A percentile compares a stretch with the other conserved stretches of the same genome.
Conservation (phyloP, 2,797 vertebrate genomes). For the Xiphorhynchus erythropygius region DNA sequence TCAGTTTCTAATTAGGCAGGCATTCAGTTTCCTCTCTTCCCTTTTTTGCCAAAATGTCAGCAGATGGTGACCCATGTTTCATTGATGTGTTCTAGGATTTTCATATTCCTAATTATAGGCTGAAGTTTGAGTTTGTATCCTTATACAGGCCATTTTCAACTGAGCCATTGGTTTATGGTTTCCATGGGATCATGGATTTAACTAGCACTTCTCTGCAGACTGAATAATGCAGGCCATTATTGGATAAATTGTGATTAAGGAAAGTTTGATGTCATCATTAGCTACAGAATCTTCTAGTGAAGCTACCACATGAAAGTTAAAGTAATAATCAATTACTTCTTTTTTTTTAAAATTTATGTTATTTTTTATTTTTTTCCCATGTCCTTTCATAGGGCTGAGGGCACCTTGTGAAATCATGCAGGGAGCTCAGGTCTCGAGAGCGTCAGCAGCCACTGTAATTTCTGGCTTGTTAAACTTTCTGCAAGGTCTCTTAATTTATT, state of each 20-base stretch:
- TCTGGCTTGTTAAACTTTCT: background rate
- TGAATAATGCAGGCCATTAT: background rate
- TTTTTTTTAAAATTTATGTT: background rate
- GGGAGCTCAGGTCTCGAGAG: background rate
- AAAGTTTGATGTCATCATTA: background rate
- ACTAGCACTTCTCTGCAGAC: background rate
- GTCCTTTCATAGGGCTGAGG: background rate
- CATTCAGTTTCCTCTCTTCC: background rate
- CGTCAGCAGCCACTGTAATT: background rate
- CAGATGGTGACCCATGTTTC: slow-evolving; percentile 40
- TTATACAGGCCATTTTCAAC: background rate
- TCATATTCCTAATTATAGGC: slow-evolving; percentile 7
- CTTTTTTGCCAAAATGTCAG: slow-evolving; percentile 12
- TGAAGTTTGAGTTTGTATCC: slow-evolving; percentile 11
- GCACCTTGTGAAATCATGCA: background rate
- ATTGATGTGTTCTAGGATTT: background rate
- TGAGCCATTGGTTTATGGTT: background rate
- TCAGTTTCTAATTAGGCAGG: slow-evolving; percentile 3
- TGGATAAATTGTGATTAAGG: background rate
- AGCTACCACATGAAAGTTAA: background rate
- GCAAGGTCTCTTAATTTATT: background rate
- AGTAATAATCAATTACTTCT: background rate
- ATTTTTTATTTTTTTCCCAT: fast-evolving
- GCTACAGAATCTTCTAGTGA: background rate
- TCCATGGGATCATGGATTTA: slow-evolving; percentile 5